Percentiles rank a stretch among this genome's conserved stretches.
Conservation (phyloP, 2,888 invertebrate species). For the Drosophila seclusa region DNA sequence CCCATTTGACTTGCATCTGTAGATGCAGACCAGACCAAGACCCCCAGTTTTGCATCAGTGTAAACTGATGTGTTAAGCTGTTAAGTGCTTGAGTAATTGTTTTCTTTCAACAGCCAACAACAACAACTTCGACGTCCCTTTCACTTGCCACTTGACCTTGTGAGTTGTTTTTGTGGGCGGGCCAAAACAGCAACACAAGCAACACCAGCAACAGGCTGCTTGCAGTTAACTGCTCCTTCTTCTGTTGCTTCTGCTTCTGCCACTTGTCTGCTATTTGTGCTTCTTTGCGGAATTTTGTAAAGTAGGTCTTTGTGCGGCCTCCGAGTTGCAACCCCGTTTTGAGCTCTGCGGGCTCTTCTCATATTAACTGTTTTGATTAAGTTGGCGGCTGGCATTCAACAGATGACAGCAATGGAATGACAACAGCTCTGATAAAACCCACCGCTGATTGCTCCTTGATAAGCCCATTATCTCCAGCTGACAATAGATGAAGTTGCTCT, state of each 20-base stretch:
- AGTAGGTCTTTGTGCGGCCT: constrained; percentile 6
- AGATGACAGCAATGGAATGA: neutral
- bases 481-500: neutral
- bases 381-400: constrained; percentile 4
- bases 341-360: neutral
- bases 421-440: neutral
- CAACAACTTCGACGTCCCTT: constrained; percentile 59
- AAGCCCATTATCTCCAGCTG: neutral
- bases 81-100: constrained; percentile 84
- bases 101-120: constrained; percentile 78
- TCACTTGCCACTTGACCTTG: constrained; percentile 77
- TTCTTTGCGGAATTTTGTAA: neutral
- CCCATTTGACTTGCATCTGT: constrained; percentile 50
- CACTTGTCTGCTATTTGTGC: neutral
- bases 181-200: neutral
- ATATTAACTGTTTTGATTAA: constrained; percentile 8
- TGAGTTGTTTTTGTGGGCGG: constrained; percentile 17
- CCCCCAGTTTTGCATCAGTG: constrained; percentile 67
- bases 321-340: neutral
- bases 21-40: constrained; percentile 31
- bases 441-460: neutral
- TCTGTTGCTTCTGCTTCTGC: neutral
- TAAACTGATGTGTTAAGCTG: constrained; percentile 82
- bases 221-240: neutral
- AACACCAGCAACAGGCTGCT: constrained; percentile 4